A percentile compares a stretch with the other conserved stretches of the same genome.
phyloP scores from a whole-genome alignment of 2,888 invertebrate genomes.

The Magallana nippona region DNA sequence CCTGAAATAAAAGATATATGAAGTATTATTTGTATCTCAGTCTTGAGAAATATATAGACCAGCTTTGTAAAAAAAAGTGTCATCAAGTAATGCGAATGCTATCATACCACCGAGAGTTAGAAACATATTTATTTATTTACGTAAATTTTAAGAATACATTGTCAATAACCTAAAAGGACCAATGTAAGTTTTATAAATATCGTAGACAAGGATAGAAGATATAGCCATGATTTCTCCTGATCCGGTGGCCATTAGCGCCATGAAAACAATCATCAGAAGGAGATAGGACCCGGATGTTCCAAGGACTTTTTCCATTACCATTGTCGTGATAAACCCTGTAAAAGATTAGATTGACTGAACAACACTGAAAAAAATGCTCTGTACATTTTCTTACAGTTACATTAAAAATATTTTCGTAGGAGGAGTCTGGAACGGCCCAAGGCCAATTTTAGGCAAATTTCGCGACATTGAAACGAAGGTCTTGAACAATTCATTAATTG shows the following conservation, averaged over 20 bases:
- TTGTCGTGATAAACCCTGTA: slow-evolving; percentile 71
- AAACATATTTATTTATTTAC: too few relatives aligned
- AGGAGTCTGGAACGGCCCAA: too few relatives aligned
- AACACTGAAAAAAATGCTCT: neutral
- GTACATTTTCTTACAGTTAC: too few relatives aligned
- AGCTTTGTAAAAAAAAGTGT: too few relatives aligned
- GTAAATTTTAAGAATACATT: too few relatives aligned
- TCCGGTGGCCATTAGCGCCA: slow-evolving; percentile 74
- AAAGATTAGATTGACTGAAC: neutral
- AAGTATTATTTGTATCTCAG: neutral
- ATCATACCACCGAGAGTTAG: too few relatives aligned
- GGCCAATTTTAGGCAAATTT: too few relatives aligned
- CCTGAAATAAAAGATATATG: neutral
- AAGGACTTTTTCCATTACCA: slow-evolving; percentile 64
- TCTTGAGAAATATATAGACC: too few relatives aligned
- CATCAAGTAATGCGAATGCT: too few relatives aligned
- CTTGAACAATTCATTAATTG: too few relatives aligned
- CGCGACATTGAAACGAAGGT: too few relatives aligned
- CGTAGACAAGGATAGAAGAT: slow-evolving; percentile 73
- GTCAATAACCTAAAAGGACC: slow-evolving; percentile 66
- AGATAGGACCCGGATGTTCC: slow-evolving; percentile 68
- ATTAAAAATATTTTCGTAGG: too few relatives aligned
- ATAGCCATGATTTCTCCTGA: slow-evolving; percentile 77
- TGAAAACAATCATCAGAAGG: slow-evolving; percentile 69
- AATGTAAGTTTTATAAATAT: slow-evolving; percentile 74